Conservation (phyloP, 2,113 vertebrate species). For the Hepsetus odoe region DNA sequence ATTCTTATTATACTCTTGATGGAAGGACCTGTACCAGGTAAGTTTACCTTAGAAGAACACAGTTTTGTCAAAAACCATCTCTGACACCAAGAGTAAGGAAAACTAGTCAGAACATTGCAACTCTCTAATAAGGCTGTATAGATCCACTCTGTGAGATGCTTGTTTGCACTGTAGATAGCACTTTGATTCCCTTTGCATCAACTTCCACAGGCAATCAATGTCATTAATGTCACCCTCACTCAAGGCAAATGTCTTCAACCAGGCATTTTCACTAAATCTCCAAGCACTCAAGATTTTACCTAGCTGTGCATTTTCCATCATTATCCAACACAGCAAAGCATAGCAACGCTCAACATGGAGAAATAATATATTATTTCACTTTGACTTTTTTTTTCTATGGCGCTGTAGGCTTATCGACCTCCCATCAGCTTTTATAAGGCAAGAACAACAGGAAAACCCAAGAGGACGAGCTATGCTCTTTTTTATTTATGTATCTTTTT, state of each 20-base stretch:
- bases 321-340: slow-evolving; percentile 24
- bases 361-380: slow-evolving; percentile 54
- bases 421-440: slow-evolving; percentile 55
- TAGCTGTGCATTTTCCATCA: neutral
- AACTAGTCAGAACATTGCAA: slow-evolving; percentile 1
- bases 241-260: slow-evolving; percentile 23
- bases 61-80: neutral
- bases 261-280: slow-evolving; percentile 1
- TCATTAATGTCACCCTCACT: slow-evolving; percentile 43
- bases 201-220: slow-evolving; percentile 46
- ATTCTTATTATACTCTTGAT: neutral
- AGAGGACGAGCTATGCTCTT: slow-evolving; percentile 55
- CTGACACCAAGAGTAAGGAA: neutral
- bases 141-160: slow-evolving; percentile 19
- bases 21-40: neutral
- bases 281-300: neutral
- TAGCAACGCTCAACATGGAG: neutral
- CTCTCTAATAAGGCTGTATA: slow-evolving; percentile 29
- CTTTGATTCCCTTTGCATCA: slow-evolving; percentile 45
- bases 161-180: slow-evolving; percentile 28
- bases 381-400: slow-evolving; percentile 55
- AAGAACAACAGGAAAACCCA: slow-evolving; percentile 59
- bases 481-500: slow-evolving; percentile 75
- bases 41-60: neutral
- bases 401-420: slow-evolving; percentile 64